phyloP scores from a whole-genome alignment of 2,113 vertebrate species.

The Naja naja region DNA sequence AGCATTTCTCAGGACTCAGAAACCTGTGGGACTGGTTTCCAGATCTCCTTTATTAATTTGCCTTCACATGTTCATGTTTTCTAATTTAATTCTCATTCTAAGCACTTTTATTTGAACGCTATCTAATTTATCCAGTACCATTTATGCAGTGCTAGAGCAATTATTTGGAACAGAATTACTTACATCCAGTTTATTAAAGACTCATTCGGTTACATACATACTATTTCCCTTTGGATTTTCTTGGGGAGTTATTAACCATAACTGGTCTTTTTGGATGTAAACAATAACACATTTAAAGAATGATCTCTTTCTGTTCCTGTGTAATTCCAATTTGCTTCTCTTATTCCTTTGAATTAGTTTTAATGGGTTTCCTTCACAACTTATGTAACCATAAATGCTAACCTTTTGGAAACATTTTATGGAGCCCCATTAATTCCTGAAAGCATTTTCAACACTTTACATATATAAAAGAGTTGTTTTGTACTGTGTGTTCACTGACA shows the following conservation, averaged over 20 bases:
- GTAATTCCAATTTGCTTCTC: not conserved
- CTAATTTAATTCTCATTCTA: not conserved
- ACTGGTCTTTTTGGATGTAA: slow-evolving; percentile 19
- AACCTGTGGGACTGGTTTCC: not conserved
- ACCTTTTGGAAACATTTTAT: slow-evolving; percentile 26
- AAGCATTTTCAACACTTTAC: not conserved
- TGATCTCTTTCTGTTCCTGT: not conserved
- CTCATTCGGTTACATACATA: slow-evolving; percentile 8
- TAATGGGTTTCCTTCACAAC: slow-evolving; percentile 25
- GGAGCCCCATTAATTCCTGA: slow-evolving; percentile 6
- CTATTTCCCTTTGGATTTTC: slow-evolving; percentile 30
- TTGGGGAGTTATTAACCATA: slow-evolving; percentile 21
- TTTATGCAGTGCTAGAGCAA: slow-evolving; percentile 4
- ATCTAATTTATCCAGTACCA: slow-evolving; percentile 24
- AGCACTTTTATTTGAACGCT: slow-evolving; percentile 23
- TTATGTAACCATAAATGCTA: slow-evolving; percentile 17
- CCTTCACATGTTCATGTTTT: not conserved
- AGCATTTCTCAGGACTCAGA: not conserved
- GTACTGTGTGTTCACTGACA: slow-evolving; percentile 26
- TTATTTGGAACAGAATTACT: slow-evolving; percentile 44
- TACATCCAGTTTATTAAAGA: slow-evolving; percentile 32
- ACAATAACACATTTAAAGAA: slow-evolving; percentile 26
- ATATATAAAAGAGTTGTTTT: not conserved
- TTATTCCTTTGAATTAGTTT: slow-evolving; percentile 23
- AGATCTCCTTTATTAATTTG: not conserved